Base-by-base conservation (phyloP, 2,888 invertebrate genomes). In the Rhopalosiphum nymphaeae region DNA sequence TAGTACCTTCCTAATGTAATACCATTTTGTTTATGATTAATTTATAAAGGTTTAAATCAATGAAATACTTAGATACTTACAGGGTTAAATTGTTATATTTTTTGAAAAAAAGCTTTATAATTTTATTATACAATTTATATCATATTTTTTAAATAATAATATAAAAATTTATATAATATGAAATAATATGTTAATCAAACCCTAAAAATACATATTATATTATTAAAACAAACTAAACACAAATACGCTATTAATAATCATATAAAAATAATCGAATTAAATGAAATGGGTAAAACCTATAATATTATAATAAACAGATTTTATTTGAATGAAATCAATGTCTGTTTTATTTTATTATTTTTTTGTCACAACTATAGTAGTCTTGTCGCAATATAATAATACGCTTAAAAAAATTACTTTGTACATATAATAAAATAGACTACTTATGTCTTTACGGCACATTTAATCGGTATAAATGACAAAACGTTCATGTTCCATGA, bases 321-420 rank as follows among this genome's bases (percentile, higher is more conserved):
- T 78, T 78, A 78, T 44, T 89, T 89, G 7, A 89, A 44, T 29
- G 16, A 16, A 44, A 16, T 89, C 44, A 3, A 29, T 44, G 9
- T 16, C 11, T 0, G 13, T 53, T 53, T 44, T 44, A 53, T 16
- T 36, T 11, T 53, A 3, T 89, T 25, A 1, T 57, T 89, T 29
- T 25, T 26, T 36, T 56, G 53, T 42, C n/a, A 26, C 26, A 26
- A n/a, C n/a, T n/a, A n/a, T n/a, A n/a, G 42, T 44, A 5, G 16
- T 44, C 56, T 42, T 7, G n/a, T n/a, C n/a, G 44, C 3, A 88
- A 42, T 57, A 42, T 21, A 57, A 44, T 42, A 57, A 61, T 44
- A 61, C 61, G 67, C 90, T 90, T n/a, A 49, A 67, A 36, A 25
- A 67, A 67, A 90, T 90, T 90, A n/a, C 26, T 49, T 61, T 61